Conservation (phyloP, 2,797 vertebrate genomes). For the Ctenosaura bakeri region DNA sequence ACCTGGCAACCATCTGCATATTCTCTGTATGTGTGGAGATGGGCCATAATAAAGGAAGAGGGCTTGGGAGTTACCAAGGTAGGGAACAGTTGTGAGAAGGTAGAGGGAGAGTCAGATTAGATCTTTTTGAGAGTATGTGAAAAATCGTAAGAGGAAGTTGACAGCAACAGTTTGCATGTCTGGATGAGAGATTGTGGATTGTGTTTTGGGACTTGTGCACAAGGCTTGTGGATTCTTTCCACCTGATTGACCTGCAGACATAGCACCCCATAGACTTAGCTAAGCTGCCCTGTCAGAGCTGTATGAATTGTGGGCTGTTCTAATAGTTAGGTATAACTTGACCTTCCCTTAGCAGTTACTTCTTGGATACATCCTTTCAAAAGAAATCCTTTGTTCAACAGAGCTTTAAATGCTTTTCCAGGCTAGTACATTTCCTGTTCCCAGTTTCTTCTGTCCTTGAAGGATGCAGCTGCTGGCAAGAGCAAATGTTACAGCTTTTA, state of each 20-base stretch:
- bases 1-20: too few species aligned
- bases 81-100: background rate
- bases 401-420: background rate
- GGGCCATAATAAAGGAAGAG: background rate
- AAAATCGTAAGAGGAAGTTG: background rate
- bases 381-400: background rate
- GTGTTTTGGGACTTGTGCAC: background rate
- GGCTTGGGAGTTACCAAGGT: background rate
- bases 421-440: background rate
- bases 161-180: background rate
- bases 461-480: background rate
- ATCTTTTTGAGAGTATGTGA: background rate
- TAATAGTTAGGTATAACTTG: background rate
- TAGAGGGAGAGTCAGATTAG: too few species aligned
- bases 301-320: background rate
- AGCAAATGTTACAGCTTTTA: slow-evolving; percentile 7
- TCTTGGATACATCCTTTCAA: background rate
- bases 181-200: background rate
- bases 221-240: background rate
- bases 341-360: background rate
- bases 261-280: background rate
- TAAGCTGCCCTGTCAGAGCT: background rate
- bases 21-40: background rate
- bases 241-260: background rate
- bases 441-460: background rate